Evolutionary conservation across 2,113 vertebrate genomes (phyloP).

Genomic region (Lepisosteus osseus): DNA sequence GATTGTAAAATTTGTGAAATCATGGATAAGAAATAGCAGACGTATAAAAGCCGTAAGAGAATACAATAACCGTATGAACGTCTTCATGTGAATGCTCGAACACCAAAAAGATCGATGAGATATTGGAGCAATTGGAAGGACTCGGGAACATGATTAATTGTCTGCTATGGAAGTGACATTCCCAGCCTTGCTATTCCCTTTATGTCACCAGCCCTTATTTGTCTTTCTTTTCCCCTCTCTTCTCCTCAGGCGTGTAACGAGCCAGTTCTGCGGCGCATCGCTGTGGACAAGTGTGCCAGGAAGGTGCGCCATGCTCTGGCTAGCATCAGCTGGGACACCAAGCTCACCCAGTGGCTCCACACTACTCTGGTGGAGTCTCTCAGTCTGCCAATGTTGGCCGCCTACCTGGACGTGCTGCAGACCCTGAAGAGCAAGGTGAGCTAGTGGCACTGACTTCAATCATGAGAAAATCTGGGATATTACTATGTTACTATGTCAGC

Average conservation of each 20-base stretch:
- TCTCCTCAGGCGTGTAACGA: slow-evolving; percentile 81
- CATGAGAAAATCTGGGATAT: too few relatives aligned
- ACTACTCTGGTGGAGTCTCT: slow-evolving; percentile 87
- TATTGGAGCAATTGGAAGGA: too few relatives aligned
- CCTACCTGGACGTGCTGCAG: slow-evolving; percentile 93
- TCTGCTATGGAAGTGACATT: too few relatives aligned
- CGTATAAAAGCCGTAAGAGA: too few relatives aligned
- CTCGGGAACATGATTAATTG: too few relatives aligned
- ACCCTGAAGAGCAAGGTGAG: slow-evolving; percentile 94
- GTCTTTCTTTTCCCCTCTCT: not conserved
- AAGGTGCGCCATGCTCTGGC: slow-evolving; percentile 90
- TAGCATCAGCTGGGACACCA: slow-evolving; percentile 89
- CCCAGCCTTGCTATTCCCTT: not conserved
- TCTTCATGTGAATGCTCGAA: too few relatives aligned
- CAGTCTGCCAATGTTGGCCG: slow-evolving; percentile 88
- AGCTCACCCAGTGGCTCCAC: slow-evolving; percentile 94
- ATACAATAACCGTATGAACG: too few relatives aligned
- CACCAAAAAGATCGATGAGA: too few relatives aligned
- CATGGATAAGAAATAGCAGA: too few relatives aligned
- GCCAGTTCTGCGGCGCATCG: slow-evolving; percentile 85
- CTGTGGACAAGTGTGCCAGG: slow-evolving; percentile 92
- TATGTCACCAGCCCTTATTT: not conserved
- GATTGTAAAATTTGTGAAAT: too few relatives aligned
- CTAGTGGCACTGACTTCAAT: not conserved
- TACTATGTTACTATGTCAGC: too few relatives aligned